These are phyloP conservation scores for Drosophila pseudoobscura DNA, from an alignment of 1,140 invertebrate species.

Conservation along the genomic window DNA sequence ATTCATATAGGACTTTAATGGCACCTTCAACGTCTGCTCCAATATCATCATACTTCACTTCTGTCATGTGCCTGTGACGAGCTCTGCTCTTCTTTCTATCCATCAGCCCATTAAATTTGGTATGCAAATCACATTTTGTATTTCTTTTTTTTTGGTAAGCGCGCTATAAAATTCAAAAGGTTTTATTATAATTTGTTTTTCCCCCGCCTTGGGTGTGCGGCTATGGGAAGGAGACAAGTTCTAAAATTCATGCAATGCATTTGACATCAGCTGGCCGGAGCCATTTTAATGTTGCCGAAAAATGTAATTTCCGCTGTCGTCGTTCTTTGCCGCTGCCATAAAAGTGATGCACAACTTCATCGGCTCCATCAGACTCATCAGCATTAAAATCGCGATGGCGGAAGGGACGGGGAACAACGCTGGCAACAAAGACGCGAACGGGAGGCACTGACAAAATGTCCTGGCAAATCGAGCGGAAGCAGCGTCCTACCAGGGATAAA, in stretches of 20 bases:
- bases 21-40: too few relatives aligned
- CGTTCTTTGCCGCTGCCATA: conserved; percentile 58
- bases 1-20: neutral
- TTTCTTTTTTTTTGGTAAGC: conserved; percentile 42
- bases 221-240: conserved; percentile 36
- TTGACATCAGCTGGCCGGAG: conserved; percentile 70
- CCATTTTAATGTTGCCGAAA: conserved; percentile 76
- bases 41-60: conserved; percentile 2
- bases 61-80: neutral
- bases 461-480: conserved; percentile 44
- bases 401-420: conserved; percentile 4
- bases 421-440: conserved; percentile 48
- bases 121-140: conserved; percentile 76
- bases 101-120: conserved; percentile 57
- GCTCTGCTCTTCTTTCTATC: conserved; percentile 8
- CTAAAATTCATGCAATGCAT: conserved; percentile 52
- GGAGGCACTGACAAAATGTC: conserved; percentile 19
- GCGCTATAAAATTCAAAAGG: conserved; percentile 57
- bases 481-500: conserved; percentile 6
- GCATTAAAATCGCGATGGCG: conserved; percentile 58
- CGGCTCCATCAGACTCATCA: conserved; percentile 58
- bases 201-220: conserved; percentile 15
- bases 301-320: conserved; percentile 76
- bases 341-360: conserved; percentile 77
- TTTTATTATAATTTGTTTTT: conserved; percentile 72